Evolutionary conservation across 2,888 invertebrate genomes (phyloP), one percentile per base, ranked within the genome.

Genomic region (Yponomeuta evonymella): DNA sequence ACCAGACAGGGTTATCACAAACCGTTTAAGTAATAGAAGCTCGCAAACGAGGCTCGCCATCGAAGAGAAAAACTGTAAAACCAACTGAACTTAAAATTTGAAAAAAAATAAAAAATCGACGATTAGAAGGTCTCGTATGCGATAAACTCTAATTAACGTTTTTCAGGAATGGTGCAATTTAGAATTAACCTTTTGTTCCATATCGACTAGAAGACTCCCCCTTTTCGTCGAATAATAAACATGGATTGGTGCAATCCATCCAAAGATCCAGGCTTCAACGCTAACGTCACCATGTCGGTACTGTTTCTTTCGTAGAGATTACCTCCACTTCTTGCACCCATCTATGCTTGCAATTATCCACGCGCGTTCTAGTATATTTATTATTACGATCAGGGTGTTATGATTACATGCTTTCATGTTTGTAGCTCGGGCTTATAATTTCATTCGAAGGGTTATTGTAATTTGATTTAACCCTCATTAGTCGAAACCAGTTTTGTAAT

Each of bases 381-480:
- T 58, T 58, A 58, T 58, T 58, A 15, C 51, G 51, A 58, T 58
- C 51, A 58, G 51, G 51, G 51, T 58, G 51, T 58, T 58, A 58
- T 58, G 51, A 58, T 58, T 58, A 58, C 51, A 58, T 58, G 51
- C 51, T 58, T 58, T 58, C 51, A 15, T 58, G 12, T 58, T 15
- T 58, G 51, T 58, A 15, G 51, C 51, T 15, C 1, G 51, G 2
- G 51, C 12, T 15, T 58, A 5, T 58, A 58, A 58, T 58, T 58
- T 58, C 51, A 15, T 58, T 58, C 15, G 51, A 15, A 58, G 51
- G 15, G 51, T 15, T 58, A 15, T 58, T 15, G 3, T 58, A 15
- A 58, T 58, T 58, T 58, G 15, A 58, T 12, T 58, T 58, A 43
- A 5, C 43, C 43, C 43, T 43, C 43, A 8, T 43, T 8, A 3